A percentile compares a stretch with the other conserved stretches of the same genome.
Conservation (phyloP, 1,140 invertebrate genomes). For the Cephus cinctus region DNA sequence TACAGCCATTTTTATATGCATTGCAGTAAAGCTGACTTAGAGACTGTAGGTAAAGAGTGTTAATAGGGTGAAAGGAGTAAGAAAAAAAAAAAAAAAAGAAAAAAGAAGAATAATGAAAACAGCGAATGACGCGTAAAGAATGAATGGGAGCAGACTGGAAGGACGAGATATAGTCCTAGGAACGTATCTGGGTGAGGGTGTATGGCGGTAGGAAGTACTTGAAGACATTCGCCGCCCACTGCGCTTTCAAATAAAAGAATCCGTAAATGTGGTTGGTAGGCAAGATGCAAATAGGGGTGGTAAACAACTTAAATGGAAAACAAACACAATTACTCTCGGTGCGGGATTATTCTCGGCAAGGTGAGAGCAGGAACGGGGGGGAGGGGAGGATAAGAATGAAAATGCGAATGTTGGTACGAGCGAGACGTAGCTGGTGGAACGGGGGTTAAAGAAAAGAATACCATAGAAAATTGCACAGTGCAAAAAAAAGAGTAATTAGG, state of each 20-base stretch:
- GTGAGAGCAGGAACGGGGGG: not conserved
- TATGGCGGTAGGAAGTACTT: no score
- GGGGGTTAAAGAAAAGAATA: no score
- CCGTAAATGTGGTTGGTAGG: not conserved
- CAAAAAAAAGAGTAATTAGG: no score
- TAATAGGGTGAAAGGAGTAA: not conserved
- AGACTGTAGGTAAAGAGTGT: no score
- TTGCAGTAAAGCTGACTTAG: no score
- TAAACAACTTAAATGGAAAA: conserved; percentile 51
- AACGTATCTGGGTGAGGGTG: no score
- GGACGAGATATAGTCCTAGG: no score
- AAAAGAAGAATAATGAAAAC: not conserved
- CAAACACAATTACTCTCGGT: conserved; percentile 44
- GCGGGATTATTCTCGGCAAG: not conserved
- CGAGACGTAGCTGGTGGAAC: no score
- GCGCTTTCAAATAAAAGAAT: not conserved
- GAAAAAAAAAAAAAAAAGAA: conserved; percentile 3
- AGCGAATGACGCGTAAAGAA: conserved; percentile 3
- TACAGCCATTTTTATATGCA: no score
- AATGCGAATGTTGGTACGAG: no score
- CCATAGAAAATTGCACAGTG: no score
- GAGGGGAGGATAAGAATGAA: no score
- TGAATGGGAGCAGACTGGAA: conserved; percentile 1
- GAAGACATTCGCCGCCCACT: not conserved
- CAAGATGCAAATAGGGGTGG: conserved; percentile 37